Conservation (phyloP, 2,797 vertebrate genomes). For the Arremon brunneinucha region DNA sequence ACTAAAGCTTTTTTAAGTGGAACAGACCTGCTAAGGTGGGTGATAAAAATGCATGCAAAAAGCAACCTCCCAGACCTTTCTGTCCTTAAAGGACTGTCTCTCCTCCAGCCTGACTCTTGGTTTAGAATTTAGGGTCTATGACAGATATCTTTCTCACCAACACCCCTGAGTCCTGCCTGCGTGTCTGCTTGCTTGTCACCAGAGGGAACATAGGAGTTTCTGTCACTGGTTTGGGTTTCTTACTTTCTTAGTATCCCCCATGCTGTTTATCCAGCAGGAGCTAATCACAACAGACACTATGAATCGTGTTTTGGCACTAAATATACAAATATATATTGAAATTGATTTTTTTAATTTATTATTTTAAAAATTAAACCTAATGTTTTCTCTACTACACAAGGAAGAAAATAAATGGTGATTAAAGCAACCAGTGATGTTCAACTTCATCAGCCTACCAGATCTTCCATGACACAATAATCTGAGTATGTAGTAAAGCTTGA, state of each 20-base stretch:
- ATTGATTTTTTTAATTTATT: not conserved
- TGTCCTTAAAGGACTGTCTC: not conserved
- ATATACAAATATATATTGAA: not conserved
- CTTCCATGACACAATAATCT: not conserved
- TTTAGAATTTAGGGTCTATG: not conserved
- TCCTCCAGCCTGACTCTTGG: not conserved
- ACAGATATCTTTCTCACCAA: not conserved
- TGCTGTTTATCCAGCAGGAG: not conserved
- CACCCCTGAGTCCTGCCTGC: not conserved
- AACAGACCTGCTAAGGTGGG: not conserved
- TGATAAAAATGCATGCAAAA: not conserved
- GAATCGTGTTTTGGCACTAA: not conserved
- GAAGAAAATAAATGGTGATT: not conserved
- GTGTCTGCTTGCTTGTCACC: not conserved
- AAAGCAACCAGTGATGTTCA: not conserved
- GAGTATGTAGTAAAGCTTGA: not conserved
- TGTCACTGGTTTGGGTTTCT: not conserved
- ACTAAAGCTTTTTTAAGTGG: not conserved
- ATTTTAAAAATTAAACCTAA: not conserved
- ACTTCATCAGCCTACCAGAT: not conserved
- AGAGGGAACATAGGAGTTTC: not conserved
- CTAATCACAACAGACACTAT: not conserved
- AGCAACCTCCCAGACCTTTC: not conserved
- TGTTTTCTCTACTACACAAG: not conserved
- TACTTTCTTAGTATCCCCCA: not conserved